Evolutionary conservation across 2,888 invertebrate species (phyloP).

Genomic region (Fabriciana adippe): DNA sequence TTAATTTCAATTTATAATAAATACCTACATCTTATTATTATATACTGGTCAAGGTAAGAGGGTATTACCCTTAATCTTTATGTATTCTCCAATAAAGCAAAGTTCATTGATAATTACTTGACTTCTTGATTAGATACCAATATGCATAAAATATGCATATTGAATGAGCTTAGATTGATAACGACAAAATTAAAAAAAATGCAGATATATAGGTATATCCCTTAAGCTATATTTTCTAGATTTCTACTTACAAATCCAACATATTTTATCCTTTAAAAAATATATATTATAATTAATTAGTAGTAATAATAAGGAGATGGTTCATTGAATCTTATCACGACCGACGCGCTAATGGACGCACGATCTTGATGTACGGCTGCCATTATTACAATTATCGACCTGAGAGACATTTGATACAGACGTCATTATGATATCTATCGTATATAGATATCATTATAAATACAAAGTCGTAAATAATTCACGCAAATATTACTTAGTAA

Average conservation of each 20-base stretch:
- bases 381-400: conserved; percentile 8
- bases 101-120: background rate
- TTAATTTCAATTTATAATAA: background rate
- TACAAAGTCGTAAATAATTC: background rate
- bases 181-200: no score
- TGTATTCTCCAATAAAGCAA: background rate
- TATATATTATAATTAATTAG: conserved; percentile 3
- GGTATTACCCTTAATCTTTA: background rate
- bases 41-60: background rate
- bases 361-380: conserved; percentile 15
- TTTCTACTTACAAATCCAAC: no score
- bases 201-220: no score
- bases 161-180: no score
- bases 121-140: conserved; percentile 1
- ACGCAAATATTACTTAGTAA: background rate
- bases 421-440: conserved; percentile 6
- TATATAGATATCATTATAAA: no score
- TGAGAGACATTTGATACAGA: conserved; percentile 11
- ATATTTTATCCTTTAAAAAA: background rate
- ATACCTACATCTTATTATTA: background rate
- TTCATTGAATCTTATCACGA: conserved; percentile 15
- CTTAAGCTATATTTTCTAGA: no score
- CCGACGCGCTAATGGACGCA: conserved; percentile 14
- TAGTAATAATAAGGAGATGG: conserved; percentile 4
- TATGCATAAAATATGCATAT: background rate